Percentiles rank a stretch among this genome's conserved stretches.
Conservation (phyloP, 2,888 invertebrate genomes). For the Cordylochernes scorpioides region DNA sequence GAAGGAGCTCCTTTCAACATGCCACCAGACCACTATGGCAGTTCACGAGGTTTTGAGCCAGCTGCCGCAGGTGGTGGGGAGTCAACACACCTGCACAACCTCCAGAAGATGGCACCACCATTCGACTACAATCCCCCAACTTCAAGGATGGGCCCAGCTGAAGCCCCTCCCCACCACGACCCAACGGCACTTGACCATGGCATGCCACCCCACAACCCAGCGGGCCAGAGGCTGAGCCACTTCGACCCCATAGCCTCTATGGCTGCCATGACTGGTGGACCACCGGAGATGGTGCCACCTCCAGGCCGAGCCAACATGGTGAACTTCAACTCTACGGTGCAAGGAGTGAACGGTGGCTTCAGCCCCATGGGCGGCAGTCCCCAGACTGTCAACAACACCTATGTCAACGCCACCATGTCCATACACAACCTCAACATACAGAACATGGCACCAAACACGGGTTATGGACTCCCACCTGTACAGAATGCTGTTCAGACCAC, state of each 20-base stretch:
- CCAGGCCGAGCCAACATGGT: constrained; percentile 31
- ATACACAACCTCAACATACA: constrained; percentile 28
- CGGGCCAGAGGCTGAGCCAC: constrained; percentile 25
- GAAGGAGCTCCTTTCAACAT: too few species aligned
- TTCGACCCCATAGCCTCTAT: constrained; percentile 80
- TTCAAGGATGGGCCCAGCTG: constrained; percentile 8
- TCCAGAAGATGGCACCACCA: constrained; percentile 15
- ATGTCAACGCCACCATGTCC: constrained; percentile 27
- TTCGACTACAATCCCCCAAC: constrained; percentile 11
- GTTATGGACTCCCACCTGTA: constrained; percentile 7
- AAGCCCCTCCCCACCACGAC: constrained; percentile 5
- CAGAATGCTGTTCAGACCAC: constrained; percentile 14
- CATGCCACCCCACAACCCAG: constrained; percentile 6
- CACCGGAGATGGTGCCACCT: constrained; percentile 27
- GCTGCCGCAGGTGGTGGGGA: too few species aligned
- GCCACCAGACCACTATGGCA: too few species aligned
- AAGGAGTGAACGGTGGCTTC: constrained; percentile 17
- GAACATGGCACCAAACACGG: constrained; percentile 17
- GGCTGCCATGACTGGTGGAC: constrained; percentile 77
- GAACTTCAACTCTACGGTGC: constrained; percentile 20
- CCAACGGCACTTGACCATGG: constrained; percentile 3
- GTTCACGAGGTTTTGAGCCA: too few species aligned
- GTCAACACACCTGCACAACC: constrained; percentile 15
- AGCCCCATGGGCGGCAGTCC: constrained; percentile 17
- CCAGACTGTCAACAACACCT: constrained; percentile 26